Conservation (phyloP, 2,888 invertebrate species). For the Adineta ricciae region DNA sequence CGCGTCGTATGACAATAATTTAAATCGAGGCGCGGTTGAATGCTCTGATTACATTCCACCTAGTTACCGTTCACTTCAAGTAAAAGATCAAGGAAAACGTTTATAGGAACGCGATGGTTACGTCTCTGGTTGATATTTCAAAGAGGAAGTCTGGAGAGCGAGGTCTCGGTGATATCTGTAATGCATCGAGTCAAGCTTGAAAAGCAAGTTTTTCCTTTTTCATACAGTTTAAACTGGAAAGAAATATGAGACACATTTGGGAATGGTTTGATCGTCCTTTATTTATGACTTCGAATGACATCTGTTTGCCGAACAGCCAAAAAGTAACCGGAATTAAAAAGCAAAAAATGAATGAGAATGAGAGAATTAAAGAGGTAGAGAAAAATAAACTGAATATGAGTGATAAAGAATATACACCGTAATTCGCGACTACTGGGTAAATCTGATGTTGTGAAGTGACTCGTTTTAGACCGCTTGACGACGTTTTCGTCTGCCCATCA, state of each 20-base stretch:
- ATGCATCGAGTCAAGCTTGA: too few species aligned
- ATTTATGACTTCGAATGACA: neutral
- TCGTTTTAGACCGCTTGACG: neutral
- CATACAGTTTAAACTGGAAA: too few species aligned
- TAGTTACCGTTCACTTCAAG: too few species aligned
- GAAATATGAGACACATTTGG: neutral
- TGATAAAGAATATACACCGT: neutral
- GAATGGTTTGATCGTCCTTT: neutral
- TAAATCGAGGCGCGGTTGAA: neutral
- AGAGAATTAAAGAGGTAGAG: neutral
- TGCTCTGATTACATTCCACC: neutral
- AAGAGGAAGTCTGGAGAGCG: too few species aligned
- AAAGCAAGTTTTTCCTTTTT: too few species aligned
- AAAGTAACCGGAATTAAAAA: neutral
- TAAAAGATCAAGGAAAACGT: too few species aligned
- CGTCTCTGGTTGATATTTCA: too few species aligned
- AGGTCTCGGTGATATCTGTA: too few species aligned
- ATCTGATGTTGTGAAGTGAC: neutral
- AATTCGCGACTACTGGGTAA: neutral
- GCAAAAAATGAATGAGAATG: neutral
- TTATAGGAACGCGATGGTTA: too few species aligned
- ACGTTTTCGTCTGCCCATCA: slow-evolving; percentile 9
- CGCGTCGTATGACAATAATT: neutral
- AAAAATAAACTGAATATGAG: neutral
- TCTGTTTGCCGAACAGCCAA: neutral